Base-by-base conservation (phyloP, 2,888 invertebrate genomes). In the Dioctria rufipes region DNA sequence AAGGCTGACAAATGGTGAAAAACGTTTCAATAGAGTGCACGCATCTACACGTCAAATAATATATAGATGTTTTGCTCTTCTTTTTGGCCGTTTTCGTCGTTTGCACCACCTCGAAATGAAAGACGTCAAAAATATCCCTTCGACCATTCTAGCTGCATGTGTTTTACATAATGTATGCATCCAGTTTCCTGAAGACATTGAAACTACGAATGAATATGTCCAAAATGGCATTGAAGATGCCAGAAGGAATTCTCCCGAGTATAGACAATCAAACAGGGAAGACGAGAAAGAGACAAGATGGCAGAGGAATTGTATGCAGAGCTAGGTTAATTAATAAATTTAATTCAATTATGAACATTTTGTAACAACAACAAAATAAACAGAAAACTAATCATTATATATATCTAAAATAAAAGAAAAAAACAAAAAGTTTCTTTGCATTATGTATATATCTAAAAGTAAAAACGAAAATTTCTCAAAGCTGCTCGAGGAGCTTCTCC, bases 101-200 rank as follows among this genome's bases (percentile, higher is more conserved):
- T 58, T 75, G 3, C 37, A n/a, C 54, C 13, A 61, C 3, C 9
- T 75, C 5, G 61, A 75, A n/a, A 61, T 75, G 75, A 75, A 75
- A 5, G 9, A 58, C 8, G 11, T 60, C 8, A 37, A 75, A 4
- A 5, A 6, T 25, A 39, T 58, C 8, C 60, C 75, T 5, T 40
- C 42, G 3, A 42, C 75, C 3, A 58, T 75, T 11, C 42, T 75
- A 40, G 43, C 61, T 60, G 25, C 25, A 9, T 75, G 75, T 61
- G 58, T 40, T 13, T 25, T 43, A 9, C 75, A 75, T 40, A 60
- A 75, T 61, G 40, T 75, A n/a, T 75, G 75, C 60, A 5, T 75
- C 37, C 6, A 46, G 46, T 49, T 69, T 49, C 49, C 69, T 25
- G 69, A 69, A 69, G 69, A 49, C 5, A n/a, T 2, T 13, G 40